A percentile compares a stretch with the other conserved stretches of the same genome.
These are phyloP conservation scores for Ceuthmochares aereus DNA, from an alignment of 2,113 vertebrate species.

Conservation along the genomic window DNA sequence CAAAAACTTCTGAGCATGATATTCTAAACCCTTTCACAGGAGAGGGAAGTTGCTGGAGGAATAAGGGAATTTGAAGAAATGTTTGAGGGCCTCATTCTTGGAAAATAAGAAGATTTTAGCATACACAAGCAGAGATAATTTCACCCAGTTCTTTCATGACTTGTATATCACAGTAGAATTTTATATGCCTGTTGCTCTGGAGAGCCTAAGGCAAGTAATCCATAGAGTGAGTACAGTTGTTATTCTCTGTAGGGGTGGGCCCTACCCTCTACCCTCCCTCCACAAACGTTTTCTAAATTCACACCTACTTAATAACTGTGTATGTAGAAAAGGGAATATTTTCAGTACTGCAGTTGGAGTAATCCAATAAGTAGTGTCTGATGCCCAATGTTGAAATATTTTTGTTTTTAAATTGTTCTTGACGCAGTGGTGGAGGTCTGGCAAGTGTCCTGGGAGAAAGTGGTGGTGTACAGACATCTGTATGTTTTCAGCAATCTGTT, in stretches of 20 bases:
- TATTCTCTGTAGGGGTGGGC: background rate
- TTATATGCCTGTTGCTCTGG: background rate
- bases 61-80: background rate
- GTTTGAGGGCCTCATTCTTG: background rate
- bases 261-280: fast-evolving
- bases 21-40: background rate
- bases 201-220: background rate
- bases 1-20: background rate
- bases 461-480: background rate
- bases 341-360: background rate
- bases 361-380: background rate
- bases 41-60: background rate
- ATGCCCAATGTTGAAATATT: background rate
- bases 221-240: background rate
- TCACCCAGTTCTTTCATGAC: background rate
- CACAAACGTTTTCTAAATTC: background rate
- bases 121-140: background rate
- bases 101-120: background rate
- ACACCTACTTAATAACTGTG: background rate
- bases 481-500: background rate
- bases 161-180: background rate
- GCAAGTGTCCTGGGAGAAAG: background rate
- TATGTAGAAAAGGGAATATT: background rate
- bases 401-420: background rate
- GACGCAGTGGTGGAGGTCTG: background rate